Evolutionary conservation across 2,888 invertebrate species (phyloP).

Genomic region (Apotomis betuletana): DNA sequence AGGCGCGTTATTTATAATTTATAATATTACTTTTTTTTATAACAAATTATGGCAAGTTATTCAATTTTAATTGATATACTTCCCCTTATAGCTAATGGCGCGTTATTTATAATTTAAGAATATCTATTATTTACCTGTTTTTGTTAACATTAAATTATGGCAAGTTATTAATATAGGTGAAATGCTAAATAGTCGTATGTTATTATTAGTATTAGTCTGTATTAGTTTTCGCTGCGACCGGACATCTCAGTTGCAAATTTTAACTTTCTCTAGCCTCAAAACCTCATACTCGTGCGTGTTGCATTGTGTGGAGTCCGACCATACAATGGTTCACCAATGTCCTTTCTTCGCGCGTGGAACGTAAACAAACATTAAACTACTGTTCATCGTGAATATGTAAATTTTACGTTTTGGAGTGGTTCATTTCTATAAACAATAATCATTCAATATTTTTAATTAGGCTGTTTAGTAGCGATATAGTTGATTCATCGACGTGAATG

Average conservation of each 20-base stretch:
- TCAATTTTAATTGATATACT: no score
- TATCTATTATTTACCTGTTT: background rate
- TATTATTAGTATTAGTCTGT: constrained; percentile 22
- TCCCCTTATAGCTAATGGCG: background rate
- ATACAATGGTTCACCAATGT: constrained; percentile 47
- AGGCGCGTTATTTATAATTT: no score
- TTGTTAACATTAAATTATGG: background rate
- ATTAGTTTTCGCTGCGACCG: constrained; percentile 51
- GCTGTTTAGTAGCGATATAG: no score
- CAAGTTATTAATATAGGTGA: background rate
- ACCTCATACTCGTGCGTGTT: constrained; percentile 72
- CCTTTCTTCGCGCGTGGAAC: constrained; percentile 40
- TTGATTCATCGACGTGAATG: no score
- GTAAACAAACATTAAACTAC: constrained; percentile 41
- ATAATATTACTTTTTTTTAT: no score
- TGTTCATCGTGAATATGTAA: constrained; percentile 34
- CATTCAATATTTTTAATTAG: no score
- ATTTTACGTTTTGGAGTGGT: background rate
- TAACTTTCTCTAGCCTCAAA: constrained; percentile 82
- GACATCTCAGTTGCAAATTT: constrained; percentile 71
- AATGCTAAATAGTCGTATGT: constrained; percentile 3
- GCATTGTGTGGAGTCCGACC: constrained; percentile 72
- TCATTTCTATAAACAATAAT: no score
- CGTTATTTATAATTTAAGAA: background rate
- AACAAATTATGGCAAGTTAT: no score